Evolutionary conservation across 2,888 invertebrate species (phyloP).

Genomic region (Cabera pusaria): DNA sequence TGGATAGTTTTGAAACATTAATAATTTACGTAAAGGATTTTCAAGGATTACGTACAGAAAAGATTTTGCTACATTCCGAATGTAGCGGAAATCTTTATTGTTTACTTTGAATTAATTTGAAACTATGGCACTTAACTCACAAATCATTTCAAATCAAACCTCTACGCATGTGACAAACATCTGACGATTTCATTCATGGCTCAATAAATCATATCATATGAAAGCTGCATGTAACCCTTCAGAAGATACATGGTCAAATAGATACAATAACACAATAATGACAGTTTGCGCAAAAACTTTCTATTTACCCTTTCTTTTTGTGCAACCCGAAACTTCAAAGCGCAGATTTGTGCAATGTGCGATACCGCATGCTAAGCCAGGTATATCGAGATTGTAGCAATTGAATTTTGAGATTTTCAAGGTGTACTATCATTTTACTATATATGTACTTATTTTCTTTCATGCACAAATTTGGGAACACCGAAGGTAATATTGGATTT

Average conservation of each 20-base stretch:
- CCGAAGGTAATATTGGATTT: too few species aligned
- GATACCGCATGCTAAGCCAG: conserved; percentile 52
- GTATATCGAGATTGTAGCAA: conserved; percentile 28
- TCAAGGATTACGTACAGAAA: too few species aligned
- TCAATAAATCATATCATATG: conserved; percentile 35
- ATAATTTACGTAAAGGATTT: too few species aligned
- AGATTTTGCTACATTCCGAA: too few species aligned
- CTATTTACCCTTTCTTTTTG: conserved; percentile 60
- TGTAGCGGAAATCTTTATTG: too few species aligned
- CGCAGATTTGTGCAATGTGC: conserved; percentile 29
- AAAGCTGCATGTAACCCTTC: conserved; percentile 48
- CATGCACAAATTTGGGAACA: too few species aligned
- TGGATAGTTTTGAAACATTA: too few species aligned
- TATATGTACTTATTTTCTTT: too few species aligned
- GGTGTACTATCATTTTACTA: conserved; percentile 1
- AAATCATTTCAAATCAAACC: neutral
- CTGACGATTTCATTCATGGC: conserved; percentile 30
- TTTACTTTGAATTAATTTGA: too few species aligned
- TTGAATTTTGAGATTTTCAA: conserved; percentile 1
- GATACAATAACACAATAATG: conserved; percentile 29
- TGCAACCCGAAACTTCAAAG: conserved; percentile 51
- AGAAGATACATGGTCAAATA: conserved; percentile 44
- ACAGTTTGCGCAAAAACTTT: conserved; percentile 50
- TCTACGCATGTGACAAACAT: conserved; percentile 27
- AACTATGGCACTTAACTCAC: too few species aligned